These are phyloP conservation scores for Conopomorpha cramerella DNA, from an alignment of 1,140 invertebrate species.

Conservation along the genomic window DNA sequence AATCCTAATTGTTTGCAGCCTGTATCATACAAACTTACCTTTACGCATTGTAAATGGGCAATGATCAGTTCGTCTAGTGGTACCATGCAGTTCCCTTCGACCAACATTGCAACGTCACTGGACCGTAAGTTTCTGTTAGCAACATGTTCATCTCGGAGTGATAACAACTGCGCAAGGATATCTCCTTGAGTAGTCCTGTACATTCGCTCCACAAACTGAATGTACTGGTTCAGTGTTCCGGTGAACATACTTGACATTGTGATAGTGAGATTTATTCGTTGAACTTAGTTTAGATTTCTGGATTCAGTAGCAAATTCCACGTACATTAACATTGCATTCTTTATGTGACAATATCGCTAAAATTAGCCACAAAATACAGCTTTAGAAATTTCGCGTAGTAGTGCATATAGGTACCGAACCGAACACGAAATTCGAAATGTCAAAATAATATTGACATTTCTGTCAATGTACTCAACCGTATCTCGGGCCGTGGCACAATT, in stretches of 20 bases:
- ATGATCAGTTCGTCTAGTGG: slow-evolving; percentile 82
- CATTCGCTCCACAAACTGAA: slow-evolving; percentile 55
- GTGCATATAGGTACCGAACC: no score
- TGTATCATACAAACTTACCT: no score
- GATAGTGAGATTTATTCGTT: not conserved
- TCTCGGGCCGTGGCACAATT: no score
- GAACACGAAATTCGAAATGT: no score
- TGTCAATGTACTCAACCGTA: no score
- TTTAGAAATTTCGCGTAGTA: no score
- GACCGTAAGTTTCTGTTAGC: slow-evolving; percentile 70
- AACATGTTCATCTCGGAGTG: slow-evolving; percentile 77
- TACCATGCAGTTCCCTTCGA: slow-evolving; percentile 71
- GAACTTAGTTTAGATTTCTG: not conserved
- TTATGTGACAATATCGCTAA: no score
- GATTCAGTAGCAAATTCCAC: no score
- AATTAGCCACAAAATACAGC: no score
- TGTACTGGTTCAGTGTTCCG: slow-evolving; percentile 54
- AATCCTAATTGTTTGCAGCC: no score
- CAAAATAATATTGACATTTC: no score
- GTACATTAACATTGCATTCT: no score
- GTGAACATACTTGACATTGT: slow-evolving; percentile 25
- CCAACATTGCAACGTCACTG: slow-evolving; percentile 70
- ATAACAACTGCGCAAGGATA: slow-evolving; percentile 68
- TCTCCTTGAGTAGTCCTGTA: slow-evolving; percentile 64
- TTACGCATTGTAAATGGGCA: slow-evolving; percentile 72